Evolutionary conservation across 1,140 invertebrate genomes (phyloP), one percentile per base, ranked within the genome.

Genomic region (Solenopsis invicta): DNA sequence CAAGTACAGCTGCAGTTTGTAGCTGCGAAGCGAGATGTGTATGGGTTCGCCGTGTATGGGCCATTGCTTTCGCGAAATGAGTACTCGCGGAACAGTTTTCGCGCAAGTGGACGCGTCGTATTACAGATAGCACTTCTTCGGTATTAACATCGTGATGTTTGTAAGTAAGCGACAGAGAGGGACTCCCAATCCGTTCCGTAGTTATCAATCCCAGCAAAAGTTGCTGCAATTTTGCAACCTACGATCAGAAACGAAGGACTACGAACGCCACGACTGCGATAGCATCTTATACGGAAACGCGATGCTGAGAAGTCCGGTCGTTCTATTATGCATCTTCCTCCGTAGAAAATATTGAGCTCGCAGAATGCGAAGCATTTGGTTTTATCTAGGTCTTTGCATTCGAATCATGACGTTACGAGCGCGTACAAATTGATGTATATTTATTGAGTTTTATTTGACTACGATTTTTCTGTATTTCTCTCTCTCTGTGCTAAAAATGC

Each of bases 331-430:
- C 21, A 29, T 64, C 6, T 21, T 45, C 16, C 16, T 16, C 45
- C 50, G 37, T 81, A 16, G 50, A 69, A 81, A 69, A 71, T 67
- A 64, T 64, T 45, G 24, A 5, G 12, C 18, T 66, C 13, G 10
- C 18, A 13, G 62, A 54, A 69, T 69, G 21, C 52, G 18, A 37
- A 21, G 12, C 24, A 71, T 45, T 41, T 1, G 50, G 2, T 80
- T n/a, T 71, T 81, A 81, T 81, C 34, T 29, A 41, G n/a, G n/a
- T 81, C 64, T 56, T 71, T 71, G 48, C 50, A 71, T 81, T 56
- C 18, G 18, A 45, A 81, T 59, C 21, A 5, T 16, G 13, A 18
- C 54, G 45, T 81, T 81, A 71, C 5, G 50, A 13, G 10, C 13
- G n/a, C 62, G 16, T 71, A 41, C 21, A 81, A 81, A 71, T 71